Evolutionary conservation across 2,797 vertebrate species (phyloP).

Genomic region (Xyrichtys novacula): DNA sequence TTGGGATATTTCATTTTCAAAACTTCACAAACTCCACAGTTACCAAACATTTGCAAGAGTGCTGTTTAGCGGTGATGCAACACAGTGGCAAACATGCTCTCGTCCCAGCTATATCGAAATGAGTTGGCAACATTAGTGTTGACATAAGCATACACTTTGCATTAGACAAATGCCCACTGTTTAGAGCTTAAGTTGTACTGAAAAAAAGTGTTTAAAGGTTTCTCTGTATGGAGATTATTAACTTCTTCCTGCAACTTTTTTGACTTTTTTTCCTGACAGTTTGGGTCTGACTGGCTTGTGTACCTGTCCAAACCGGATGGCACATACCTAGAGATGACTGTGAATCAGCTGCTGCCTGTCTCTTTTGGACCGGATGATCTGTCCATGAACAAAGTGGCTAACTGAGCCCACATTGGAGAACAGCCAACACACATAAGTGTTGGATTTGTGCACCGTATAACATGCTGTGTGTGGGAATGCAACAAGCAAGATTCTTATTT

Average conservation of each 20-base stretch:
- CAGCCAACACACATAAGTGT: neutral
- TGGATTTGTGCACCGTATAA: neutral
- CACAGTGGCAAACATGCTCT: too few species aligned
- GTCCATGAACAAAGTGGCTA: conserved; percentile 67
- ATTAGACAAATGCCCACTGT: too few species aligned
- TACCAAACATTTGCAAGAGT: too few species aligned
- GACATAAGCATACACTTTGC: too few species aligned
- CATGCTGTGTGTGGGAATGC: neutral
- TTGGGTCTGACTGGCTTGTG: conserved; percentile 88
- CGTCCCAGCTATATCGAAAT: too few species aligned
- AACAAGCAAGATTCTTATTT: conserved; percentile 36
- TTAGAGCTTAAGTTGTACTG: too few species aligned
- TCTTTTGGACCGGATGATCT: conserved; percentile 92
- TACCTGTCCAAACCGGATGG: conserved; percentile 89
- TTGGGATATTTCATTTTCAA: too few species aligned
- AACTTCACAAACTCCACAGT: too few species aligned
- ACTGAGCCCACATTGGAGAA: conserved; percentile 20
- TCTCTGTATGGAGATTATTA: too few species aligned
- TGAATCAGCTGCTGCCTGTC: conserved; percentile 88
- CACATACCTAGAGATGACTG: conserved; percentile 79
- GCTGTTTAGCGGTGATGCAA: too few species aligned
- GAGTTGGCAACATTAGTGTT: too few species aligned
- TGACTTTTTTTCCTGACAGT: conserved; percentile 79
- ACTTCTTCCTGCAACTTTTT: neutral
- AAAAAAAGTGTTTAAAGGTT: too few species aligned